Percentiles rank a stretch among this genome's conserved stretches.
Evolutionary conservation across 2,113 vertebrate species (phyloP).

Genomic region (Rhipidura dahli): DNA sequence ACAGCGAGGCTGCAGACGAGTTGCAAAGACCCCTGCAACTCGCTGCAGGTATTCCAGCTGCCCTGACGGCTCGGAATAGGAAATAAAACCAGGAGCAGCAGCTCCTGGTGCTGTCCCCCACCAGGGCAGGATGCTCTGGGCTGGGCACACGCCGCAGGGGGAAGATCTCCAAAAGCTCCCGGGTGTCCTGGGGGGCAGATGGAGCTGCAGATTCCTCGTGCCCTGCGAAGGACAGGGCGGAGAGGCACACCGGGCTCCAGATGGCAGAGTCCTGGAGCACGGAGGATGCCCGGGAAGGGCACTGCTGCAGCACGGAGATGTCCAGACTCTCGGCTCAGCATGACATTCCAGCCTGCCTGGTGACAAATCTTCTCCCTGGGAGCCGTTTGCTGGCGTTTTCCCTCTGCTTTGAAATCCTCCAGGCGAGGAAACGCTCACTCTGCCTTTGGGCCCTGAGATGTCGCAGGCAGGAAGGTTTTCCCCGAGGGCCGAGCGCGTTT

Average conservation of each 20-base stretch:
- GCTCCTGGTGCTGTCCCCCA: background rate
- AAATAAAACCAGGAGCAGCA: background rate
- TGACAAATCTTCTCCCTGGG: background rate
- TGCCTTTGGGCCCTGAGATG: background rate
- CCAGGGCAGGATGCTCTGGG: rapidly evolving
- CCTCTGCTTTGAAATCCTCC: background rate
- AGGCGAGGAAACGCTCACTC: background rate
- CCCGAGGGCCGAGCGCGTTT: rapidly evolving
- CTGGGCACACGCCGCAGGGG: rapidly evolving
- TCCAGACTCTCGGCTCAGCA: background rate
- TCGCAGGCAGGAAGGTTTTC: background rate
- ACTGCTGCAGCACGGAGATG: background rate
- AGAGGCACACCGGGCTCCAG: background rate
- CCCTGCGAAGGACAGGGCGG: background rate
- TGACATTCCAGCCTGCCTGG: background rate
- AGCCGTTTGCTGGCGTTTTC: background rate
- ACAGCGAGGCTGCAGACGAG: background rate
- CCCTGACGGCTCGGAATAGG: rapidly evolving
- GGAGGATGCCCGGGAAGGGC: background rate
- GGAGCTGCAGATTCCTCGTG: background rate
- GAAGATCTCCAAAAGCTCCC: background rate
- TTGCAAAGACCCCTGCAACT: background rate
- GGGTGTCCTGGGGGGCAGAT: background rate
- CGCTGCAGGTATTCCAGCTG: background rate
- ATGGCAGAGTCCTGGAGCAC: background rate